These are phyloP conservation scores for Sesamia nonagrioides DNA, from an alignment of 1,140 invertebrate genomes.

Conservation along the genomic window DNA sequence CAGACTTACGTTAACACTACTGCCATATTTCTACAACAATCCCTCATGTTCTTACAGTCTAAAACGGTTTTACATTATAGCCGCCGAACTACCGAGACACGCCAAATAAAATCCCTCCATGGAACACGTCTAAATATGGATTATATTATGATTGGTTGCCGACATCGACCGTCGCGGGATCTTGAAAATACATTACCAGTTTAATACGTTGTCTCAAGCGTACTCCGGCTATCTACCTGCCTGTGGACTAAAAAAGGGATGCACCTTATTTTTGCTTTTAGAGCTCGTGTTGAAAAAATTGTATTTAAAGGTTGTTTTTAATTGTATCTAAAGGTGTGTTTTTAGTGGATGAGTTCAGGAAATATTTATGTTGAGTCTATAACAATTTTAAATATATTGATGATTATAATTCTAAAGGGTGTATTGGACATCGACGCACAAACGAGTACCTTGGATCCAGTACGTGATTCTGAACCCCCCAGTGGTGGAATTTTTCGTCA, in stretches of 20 bases:
- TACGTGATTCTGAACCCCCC: too few relatives aligned
- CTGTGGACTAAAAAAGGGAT: neutral
- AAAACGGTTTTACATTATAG: neutral
- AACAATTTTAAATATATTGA: too few relatives aligned
- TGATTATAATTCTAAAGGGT: too few relatives aligned
- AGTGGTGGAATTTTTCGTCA: too few relatives aligned
- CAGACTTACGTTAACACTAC: too few relatives aligned
- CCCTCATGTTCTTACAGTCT: neutral
- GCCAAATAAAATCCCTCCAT: neutral
- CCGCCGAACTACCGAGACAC: neutral
- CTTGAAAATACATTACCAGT: constrained; percentile 35
- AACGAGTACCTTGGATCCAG: too few relatives aligned
- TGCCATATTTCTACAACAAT: neutral
- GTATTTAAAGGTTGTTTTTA: too few relatives aligned
- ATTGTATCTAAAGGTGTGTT: too few relatives aligned
- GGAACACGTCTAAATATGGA: constrained; percentile 32
- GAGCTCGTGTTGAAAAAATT: neutral
- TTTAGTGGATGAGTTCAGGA: too few relatives aligned
- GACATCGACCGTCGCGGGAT: constrained; percentile 17
- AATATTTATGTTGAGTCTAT: too few relatives aligned
- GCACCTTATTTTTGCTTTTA: constrained; percentile 3
- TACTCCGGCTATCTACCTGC: constrained; percentile 32
- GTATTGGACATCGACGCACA: too few relatives aligned
- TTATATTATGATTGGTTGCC: constrained; percentile 43
- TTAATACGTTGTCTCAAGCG: constrained; percentile 11